Conservation (phyloP, 2,797 vertebrate genomes). For the Arrhamphus sclerolepis region DNA sequence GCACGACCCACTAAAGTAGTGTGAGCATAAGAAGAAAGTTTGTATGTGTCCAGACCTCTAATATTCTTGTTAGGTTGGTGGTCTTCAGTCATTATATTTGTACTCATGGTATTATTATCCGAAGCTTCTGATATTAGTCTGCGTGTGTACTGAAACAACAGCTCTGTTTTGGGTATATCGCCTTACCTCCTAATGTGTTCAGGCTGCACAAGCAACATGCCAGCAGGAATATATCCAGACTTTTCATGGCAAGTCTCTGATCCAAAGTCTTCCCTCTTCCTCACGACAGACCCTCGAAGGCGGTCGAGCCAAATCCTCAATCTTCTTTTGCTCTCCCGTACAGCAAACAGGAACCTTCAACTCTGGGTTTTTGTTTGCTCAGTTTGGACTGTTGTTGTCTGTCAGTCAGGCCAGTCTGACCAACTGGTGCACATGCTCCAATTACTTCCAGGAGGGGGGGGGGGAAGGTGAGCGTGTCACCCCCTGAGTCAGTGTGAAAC, state of each 20-base stretch:
- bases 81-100: not conserved
- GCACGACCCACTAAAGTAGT: not conserved
- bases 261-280: not conserved
- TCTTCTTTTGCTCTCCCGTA: not conserved
- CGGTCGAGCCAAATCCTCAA: constrained; percentile 8
- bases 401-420: constrained; percentile 67
- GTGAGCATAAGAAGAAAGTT: not conserved
- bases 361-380: constrained; percentile 22
- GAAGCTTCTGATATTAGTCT: not conserved
- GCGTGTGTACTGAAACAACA: not conserved
- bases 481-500: constrained; percentile 11
- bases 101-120: not conserved
- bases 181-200: constrained; percentile 75
- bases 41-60: not conserved
- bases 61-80: not conserved
- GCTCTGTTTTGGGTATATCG: not conserved
- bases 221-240: constrained; percentile 62
- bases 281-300: not conserved
- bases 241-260: constrained; percentile 64
- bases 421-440: constrained; percentile 71
- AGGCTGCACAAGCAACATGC: constrained; percentile 67
- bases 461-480: not conserved
- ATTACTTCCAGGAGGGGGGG: constrained; percentile 62
- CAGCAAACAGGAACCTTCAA: not conserved
- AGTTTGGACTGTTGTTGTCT: constrained; percentile 73